Evolutionary conservation across 2,797 vertebrate species (phyloP).

Genomic region (Amphiprion clarkii): DNA sequence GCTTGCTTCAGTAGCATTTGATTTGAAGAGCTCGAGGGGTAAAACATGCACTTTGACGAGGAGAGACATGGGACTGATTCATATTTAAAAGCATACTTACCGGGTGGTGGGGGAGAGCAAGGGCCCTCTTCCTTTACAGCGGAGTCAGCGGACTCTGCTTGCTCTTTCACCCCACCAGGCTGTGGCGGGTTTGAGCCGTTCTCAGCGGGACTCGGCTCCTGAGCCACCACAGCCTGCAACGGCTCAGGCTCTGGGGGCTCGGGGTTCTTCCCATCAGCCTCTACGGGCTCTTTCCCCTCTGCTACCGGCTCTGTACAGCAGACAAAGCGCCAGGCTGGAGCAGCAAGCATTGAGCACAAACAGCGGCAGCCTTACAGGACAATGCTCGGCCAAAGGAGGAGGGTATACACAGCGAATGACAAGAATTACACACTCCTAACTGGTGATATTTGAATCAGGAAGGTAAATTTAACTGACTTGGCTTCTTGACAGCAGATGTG

Average conservation of each 20-base stretch:
- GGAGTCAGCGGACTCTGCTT: conserved; percentile 61
- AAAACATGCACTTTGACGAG: conserved; percentile 54
- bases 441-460: neutral
- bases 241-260: conserved; percentile 74
- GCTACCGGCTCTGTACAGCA: conserved; percentile 85
- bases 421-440: conserved; percentile 46
- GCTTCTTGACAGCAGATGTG: too few species aligned
- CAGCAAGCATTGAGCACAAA: conserved; percentile 80
- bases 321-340: conserved; percentile 85
- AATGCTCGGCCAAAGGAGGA: conserved; percentile 59
- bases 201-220: conserved; percentile 58
- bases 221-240: conserved; percentile 69
- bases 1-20: conserved; percentile 31
- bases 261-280: conserved; percentile 79
- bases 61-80: conserved; percentile 69
- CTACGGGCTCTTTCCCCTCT: conserved; percentile 76
- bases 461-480: neutral
- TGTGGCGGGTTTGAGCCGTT: conserved; percentile 68
- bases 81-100: conserved; percentile 78
- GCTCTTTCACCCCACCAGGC: conserved; percentile 71
- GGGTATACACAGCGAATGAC: conserved; percentile 72
- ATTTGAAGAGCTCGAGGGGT: conserved; percentile 37
- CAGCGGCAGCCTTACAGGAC: conserved; percentile 64
- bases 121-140: conserved; percentile 76
- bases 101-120: conserved; percentile 69